Conservation (phyloP, 2,888 invertebrate genomes). For the Himalopsyche anomala region DNA sequence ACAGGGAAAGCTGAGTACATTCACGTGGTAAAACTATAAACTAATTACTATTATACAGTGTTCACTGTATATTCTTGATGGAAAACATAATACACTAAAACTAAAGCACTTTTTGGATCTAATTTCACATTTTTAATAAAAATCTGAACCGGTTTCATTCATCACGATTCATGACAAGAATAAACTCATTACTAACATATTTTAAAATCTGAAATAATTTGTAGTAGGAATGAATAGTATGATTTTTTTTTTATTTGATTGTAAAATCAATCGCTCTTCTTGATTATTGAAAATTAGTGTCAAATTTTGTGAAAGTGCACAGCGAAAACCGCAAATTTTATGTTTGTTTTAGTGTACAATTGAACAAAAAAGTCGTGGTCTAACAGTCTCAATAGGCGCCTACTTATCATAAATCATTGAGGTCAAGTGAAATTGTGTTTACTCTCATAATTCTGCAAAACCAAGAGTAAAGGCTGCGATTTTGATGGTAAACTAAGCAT, state of each 20-base stretch:
- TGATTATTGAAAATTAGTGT: not conserved
- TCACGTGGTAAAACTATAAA: too few species aligned
- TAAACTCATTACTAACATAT: too few species aligned
- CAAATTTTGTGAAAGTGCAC: not conserved
- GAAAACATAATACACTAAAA: too few species aligned
- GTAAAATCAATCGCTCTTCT: not conserved
- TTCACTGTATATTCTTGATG: too few species aligned
- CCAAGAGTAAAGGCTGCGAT: not conserved
- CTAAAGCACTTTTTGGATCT: too few species aligned
- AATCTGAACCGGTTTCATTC: too few species aligned
- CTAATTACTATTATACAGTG: too few species aligned
- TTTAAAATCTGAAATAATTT: too few species aligned
- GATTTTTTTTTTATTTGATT: not conserved
- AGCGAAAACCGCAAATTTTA: constrained; percentile 1
- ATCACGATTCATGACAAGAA: too few species aligned
- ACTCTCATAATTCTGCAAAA: constrained; percentile 23
- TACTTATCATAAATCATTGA: constrained; percentile 22
- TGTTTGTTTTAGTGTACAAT: not conserved
- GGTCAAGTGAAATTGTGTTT: constrained; percentile 16
- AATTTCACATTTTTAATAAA: too few species aligned
- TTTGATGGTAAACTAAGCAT: constrained; percentile 17
- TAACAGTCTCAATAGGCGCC: not conserved
- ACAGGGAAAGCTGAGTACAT: too few species aligned
- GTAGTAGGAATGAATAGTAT: too few species aligned
- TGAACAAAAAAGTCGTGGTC: constrained; percentile 9